Evolutionary conservation across 2,888 invertebrate genomes (phyloP), one percentile per base, ranked within the genome.

Genomic region (Rapana venosa): DNA sequence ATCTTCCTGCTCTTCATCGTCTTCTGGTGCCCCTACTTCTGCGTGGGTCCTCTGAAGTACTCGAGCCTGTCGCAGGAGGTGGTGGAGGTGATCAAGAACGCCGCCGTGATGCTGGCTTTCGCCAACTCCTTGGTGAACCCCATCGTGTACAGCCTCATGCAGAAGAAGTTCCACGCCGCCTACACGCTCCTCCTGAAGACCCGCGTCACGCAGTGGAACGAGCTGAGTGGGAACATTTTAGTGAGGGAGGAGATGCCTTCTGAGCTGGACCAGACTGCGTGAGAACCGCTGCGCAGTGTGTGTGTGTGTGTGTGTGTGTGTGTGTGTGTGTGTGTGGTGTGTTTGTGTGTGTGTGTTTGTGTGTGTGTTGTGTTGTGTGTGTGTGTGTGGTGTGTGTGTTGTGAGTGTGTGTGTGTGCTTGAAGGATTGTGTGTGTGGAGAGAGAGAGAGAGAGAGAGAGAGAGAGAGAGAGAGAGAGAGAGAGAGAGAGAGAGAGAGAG

Each of bases 1-100:
- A 90, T 93, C 6, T 92, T 92, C 26, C 90, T 93, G 58, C 88
- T 93, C 4, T 93, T 93, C 77, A 74, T 93, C 20, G 58, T 93
- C 20, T 93, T 93, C 89, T 93, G 93, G 93, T 66, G 91, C 17
- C 93, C 93, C 20, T 93, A 93, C 79, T 81, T 93, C 35, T 70
- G 89, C 11, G 84, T 91, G 1, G 92, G 92, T 22, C 90, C 93
- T 0, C 89, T 93, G n/a, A 93, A 92, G 47, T 91, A 91, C 36
- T 32, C 66, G 17, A 30, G 61, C 61, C 66, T 92, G 22, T 90
- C 90, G 0, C 90, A 90, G 11, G n/a, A 91, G 36, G 74, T 90
- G 13, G 88, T 92, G 20, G 93, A 93, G 61, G 91, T 92, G 20
- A 85, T 92, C 11, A 93, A 93, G 70, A 90, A 90, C 58, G 91